These are phyloP conservation scores for Harpalus rubripes DNA, from an alignment of 2,888 invertebrate species.

Conservation along the genomic window DNA sequence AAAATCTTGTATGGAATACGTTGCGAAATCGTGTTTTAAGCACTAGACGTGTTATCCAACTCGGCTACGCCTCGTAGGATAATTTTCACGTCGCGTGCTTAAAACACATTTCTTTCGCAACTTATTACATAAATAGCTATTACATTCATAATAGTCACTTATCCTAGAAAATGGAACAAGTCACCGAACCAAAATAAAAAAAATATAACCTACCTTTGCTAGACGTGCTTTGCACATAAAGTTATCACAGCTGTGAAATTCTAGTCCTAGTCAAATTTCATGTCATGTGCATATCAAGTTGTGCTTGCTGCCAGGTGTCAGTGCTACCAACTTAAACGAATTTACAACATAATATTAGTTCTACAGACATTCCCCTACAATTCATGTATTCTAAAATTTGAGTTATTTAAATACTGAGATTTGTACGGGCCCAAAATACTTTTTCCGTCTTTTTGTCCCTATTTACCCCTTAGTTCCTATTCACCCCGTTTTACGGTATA, in stretches of 20 bases:
- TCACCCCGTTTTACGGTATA: no score
- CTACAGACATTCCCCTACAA: not conserved
- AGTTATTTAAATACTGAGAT: not conserved
- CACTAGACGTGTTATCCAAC: no score
- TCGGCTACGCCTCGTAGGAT: no score
- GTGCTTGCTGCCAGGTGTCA: not conserved
- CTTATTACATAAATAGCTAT: no score
- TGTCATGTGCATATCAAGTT: not conserved
- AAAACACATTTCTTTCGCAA: no score
- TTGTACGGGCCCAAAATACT: not conserved
- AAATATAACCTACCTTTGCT: constrained; percentile 3
- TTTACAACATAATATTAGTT: constrained; percentile 1
- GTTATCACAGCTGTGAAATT: not conserved
- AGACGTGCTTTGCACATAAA: not conserved
- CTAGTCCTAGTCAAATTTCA: not conserved
- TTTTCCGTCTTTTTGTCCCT: not conserved
- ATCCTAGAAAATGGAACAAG: not conserved
- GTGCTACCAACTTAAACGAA: not conserved
- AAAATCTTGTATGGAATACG: no score
- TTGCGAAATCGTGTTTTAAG: no score
- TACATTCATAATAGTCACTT: constrained; percentile 2
- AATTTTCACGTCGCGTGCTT: no score
- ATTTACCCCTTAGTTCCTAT: no score
- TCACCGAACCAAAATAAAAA: not conserved
- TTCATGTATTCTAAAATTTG: not conserved